A percentile compares a stretch with the other conserved stretches of the same genome.
These are phyloP conservation scores for Myotis davidii DNA, from an alignment of 2,113 vertebrate species.

Conservation along the genomic window DNA sequence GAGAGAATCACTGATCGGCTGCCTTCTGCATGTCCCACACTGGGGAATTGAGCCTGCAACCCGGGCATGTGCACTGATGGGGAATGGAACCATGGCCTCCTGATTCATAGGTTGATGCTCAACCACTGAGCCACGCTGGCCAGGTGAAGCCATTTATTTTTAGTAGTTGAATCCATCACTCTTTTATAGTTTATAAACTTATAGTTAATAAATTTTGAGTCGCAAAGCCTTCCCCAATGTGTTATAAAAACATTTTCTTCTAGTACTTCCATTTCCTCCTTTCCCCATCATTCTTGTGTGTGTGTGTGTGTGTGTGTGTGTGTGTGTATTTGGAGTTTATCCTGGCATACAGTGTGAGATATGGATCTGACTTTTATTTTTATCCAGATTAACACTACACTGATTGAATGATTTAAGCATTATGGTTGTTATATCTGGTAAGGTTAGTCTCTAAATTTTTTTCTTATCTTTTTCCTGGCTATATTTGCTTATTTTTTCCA, in stretches of 20 bases:
- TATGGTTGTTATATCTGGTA: conserved; percentile 7
- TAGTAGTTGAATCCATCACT: conserved; percentile 23
- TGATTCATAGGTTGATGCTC: neutral
- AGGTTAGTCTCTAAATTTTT: neutral
- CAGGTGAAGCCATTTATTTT: neutral
- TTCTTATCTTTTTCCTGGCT: neutral
- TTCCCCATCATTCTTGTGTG: neutral
- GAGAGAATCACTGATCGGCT: neutral
- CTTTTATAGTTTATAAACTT: neutral
- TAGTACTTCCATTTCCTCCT: neutral
- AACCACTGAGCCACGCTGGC: neutral
- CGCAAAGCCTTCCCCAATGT: neutral
- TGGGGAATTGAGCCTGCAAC: no score
- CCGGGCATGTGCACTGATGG: no score
- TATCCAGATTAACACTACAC: neutral
- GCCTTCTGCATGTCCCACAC: no score
- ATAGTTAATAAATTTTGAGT: conserved; percentile 24
- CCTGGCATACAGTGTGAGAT: neutral
- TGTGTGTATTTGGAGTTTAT: neutral
- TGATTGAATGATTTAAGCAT: conserved; percentile 35
- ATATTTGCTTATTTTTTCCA: conserved; percentile 46
- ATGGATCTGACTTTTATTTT: neutral
- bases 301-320: no score
- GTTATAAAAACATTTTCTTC: conserved; percentile 46
- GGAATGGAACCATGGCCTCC: no score